Evolutionary conservation across 35 echinoderm and acorn worm genomes (phyloP).

Genomic region (Strongylocentrotus purpuratus): DNA sequence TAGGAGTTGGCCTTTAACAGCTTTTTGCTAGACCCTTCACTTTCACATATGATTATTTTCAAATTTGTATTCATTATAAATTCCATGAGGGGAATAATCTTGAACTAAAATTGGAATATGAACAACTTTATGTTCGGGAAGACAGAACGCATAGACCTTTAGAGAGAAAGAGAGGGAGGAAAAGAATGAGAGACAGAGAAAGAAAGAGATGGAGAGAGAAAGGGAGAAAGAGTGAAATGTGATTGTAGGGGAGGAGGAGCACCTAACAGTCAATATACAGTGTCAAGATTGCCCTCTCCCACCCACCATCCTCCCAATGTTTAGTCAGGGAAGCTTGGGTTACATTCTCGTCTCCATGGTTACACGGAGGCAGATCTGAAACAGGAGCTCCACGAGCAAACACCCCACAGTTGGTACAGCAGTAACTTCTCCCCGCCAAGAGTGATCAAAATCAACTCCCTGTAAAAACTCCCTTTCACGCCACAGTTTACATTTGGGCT

Average conservation of each 20-base stretch:
- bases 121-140: not conserved
- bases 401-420: not conserved
- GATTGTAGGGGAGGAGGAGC: not conserved
- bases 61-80: too few relatives aligned
- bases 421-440: constrained; percentile 3
- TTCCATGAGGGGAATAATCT: too few relatives aligned
- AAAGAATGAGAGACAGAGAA: not conserved
- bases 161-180: not conserved
- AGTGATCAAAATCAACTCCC: constrained; percentile 17
- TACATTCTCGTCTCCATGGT: not conserved
- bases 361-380: not conserved
- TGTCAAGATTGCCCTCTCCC: not conserved
- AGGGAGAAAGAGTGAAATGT: not conserved
- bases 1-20: too few relatives aligned
- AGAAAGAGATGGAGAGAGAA: not conserved
- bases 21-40: too few relatives aligned
- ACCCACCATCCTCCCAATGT: not conserved
- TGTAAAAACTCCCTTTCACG: constrained; percentile 6
- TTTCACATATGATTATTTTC: too few relatives aligned
- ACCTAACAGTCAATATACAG: constrained; percentile 4
- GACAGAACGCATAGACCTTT: not conserved
- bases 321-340: constrained; percentile 9
- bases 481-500: constrained; percentile 1
- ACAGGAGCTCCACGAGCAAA: not conserved
- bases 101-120: not conserved